Evolutionary conservation across 2,888 invertebrate species (phyloP).

Genomic region (Rotaria macrura): DNA sequence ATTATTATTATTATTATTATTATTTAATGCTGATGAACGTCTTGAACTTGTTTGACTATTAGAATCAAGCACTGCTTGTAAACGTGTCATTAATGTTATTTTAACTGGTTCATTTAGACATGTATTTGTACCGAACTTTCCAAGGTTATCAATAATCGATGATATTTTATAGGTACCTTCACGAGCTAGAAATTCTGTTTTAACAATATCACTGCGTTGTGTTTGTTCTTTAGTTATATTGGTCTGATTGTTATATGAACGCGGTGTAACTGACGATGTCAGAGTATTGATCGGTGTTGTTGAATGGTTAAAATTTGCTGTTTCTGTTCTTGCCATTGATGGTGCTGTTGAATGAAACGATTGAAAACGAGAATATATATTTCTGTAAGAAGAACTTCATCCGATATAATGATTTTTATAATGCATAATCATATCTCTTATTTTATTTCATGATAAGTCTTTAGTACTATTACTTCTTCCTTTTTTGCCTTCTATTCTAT

Average conservation of each 20-base stretch:
- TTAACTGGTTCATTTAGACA: neutral
- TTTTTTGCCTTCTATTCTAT: neutral
- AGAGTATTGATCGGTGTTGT: neutral
- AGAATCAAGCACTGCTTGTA: neutral
- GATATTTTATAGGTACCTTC: neutral
- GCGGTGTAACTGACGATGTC: neutral
- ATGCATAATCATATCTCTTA: neutral
- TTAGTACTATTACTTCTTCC: neutral
- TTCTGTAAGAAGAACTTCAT: neutral
- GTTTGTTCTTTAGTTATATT: neutral
- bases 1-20: neutral
- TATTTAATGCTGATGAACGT: neutral
- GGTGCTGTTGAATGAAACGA: neutral
- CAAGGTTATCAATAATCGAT: conserved; percentile 2
- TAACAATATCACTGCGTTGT: neutral
- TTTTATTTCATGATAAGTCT: neutral
- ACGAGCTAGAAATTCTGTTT: neutral
- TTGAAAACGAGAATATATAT: neutral
- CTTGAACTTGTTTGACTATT: neutral
- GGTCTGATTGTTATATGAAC: neutral
- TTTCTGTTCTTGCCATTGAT: neutral
- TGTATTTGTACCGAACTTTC: neutral
- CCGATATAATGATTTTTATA: neutral
- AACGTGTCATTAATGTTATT: neutral
- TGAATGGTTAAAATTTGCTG: neutral